Conservation (phyloP, 2,113 vertebrate genomes). For the Cyanoliseus patagonus region DNA sequence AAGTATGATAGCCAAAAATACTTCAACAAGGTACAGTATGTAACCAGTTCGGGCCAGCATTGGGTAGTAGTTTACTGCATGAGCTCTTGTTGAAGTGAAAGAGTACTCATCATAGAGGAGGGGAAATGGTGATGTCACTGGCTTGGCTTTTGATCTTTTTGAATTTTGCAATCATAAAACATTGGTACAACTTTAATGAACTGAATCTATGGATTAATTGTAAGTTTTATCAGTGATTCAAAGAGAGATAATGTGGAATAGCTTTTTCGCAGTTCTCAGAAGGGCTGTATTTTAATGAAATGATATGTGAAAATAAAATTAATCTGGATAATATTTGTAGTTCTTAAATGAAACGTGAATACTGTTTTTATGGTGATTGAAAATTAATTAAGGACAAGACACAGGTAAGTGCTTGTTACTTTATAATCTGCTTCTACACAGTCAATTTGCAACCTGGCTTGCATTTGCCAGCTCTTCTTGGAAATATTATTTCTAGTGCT, state of each 20-base stretch:
- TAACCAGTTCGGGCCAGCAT: fast-evolving
- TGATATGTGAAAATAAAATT: neutral
- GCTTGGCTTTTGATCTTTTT: neutral
- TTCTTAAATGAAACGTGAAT: constrained; percentile 16
- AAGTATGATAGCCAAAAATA: constrained; percentile 98
- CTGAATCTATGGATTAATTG: neutral
- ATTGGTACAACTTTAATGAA: neutral
- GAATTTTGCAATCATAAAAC: neutral
- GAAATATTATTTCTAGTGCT: neutral
- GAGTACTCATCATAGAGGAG: neutral
- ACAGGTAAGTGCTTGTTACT: neutral
- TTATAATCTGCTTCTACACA: neutral
- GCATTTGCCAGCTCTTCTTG: neutral
- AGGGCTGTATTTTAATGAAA: neutral
- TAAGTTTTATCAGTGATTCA: neutral
- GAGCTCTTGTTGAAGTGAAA: neutral
- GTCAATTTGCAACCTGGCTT: neutral
- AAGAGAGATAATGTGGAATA: neutral
- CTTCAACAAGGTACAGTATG: constrained; percentile 89
- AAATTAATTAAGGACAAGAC: neutral
- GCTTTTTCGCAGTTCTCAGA: neutral
- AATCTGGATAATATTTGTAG: neutral
- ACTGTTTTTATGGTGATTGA: neutral
- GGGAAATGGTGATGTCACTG: neutral
- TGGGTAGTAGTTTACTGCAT: neutral